Evolutionary conservation across 2,113 vertebrate genomes (phyloP).

Genomic region (Noturus placidus): DNA sequence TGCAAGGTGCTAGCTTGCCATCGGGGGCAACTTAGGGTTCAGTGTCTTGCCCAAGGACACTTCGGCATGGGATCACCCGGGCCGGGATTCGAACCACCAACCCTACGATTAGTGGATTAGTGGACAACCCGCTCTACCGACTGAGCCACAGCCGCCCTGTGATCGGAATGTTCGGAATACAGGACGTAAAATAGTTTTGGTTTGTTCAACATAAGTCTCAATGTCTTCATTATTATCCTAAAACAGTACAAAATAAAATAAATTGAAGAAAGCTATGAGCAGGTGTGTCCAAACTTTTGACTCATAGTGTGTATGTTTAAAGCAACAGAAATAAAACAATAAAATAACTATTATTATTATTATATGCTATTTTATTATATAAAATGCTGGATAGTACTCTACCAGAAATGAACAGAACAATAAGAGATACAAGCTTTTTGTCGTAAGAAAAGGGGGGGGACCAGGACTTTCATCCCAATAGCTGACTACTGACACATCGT

Average conservation of each 20-base stretch:
- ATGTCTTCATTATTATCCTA: not conserved
- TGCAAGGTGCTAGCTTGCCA: too few relatives aligned
- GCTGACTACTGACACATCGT: not conserved
- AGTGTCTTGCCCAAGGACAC: too few relatives aligned
- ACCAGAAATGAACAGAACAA: not conserved
- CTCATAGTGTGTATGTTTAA: not conserved
- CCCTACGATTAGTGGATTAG: too few relatives aligned
- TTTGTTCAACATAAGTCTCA: not conserved
- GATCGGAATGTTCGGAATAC: not conserved
- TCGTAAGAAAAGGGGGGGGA: not conserved
- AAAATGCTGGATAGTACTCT: too few relatives aligned
- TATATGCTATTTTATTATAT: too few relatives aligned
- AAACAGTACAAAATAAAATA: not conserved
- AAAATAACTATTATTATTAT: not conserved
- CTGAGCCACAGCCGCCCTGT: too few relatives aligned
- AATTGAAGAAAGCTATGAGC: too few relatives aligned
- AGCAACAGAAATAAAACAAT: not conserved
- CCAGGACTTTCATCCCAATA: not conserved
- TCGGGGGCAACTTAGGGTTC: too few relatives aligned
- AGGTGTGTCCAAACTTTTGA: too few relatives aligned
- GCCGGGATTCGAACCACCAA: too few relatives aligned
- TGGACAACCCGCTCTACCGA: too few relatives aligned
- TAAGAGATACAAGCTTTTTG: not conserved
- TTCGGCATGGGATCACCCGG: too few relatives aligned
- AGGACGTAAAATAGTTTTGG: not conserved